Evolutionary conservation across 2,888 invertebrate species (phyloP).

Genomic region (Parapristionchus giblindavisi): DNA sequence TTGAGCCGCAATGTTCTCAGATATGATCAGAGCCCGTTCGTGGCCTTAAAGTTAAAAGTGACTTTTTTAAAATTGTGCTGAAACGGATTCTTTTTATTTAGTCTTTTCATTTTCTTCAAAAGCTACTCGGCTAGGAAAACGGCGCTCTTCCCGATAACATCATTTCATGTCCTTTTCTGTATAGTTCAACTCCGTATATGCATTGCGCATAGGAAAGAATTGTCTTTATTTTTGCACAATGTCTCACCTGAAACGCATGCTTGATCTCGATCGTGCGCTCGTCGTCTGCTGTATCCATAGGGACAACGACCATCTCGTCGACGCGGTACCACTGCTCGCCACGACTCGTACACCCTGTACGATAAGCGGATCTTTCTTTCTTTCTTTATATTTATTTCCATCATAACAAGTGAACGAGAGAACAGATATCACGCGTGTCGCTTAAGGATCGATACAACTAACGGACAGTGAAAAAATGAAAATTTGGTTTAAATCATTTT

Average conservation of each 20-base stretch:
- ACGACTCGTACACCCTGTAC: slow-evolving; percentile 16
- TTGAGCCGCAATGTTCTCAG: slow-evolving; percentile 49
- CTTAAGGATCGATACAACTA: too few relatives aligned
- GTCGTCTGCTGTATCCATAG: slow-evolving; percentile 12
- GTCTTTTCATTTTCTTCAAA: neutral
- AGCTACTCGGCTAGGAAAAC: neutral
- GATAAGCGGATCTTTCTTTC: too few relatives aligned
- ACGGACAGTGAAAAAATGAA: too few relatives aligned
- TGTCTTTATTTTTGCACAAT: neutral
- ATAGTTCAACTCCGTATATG: neutral
- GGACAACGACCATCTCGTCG: slow-evolving; percentile 12
- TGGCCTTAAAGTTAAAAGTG: slow-evolving; percentile 41
- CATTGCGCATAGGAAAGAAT: neutral
- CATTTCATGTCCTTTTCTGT: too few relatives aligned
- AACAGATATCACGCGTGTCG: too few relatives aligned
- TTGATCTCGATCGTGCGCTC: slow-evolving; percentile 18
- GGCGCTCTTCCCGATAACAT: too few relatives aligned
- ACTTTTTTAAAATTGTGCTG: neutral
- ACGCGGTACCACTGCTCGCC: neutral
- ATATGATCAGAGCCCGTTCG: slow-evolving; percentile 13
- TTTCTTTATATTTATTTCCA: too few relatives aligned
- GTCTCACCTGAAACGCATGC: slow-evolving; percentile 23
- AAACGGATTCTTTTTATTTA: neutral
- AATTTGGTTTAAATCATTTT: too few relatives aligned
- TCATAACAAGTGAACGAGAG: too few relatives aligned